phyloP scores from a whole-genome alignment of 1,140 invertebrate genomes.

The Drosophila elegans region DNA sequence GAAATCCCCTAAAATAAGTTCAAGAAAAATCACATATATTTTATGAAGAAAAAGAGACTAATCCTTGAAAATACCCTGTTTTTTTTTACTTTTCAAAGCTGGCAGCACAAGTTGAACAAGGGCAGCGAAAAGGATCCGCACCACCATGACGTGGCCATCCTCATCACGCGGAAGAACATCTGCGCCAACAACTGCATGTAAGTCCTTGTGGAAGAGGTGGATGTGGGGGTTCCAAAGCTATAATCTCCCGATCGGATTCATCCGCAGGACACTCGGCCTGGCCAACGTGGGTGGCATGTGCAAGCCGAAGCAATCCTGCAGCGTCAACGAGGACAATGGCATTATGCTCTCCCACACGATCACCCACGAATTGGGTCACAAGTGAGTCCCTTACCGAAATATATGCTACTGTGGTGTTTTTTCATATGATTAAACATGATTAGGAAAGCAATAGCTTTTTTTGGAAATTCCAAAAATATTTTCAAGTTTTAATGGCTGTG shows the following conservation, averaged over 20 bases:
- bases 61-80: no score
- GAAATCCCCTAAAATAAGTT: no score
- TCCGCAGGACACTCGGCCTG: conserved; percentile 91
- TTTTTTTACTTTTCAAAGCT: conserved; percentile 84
- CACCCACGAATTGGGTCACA: conserved; percentile 96
- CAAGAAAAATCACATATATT: no score
- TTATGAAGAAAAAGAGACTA: no score
- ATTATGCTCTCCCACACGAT: conserved; percentile 96
- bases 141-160: conserved; percentile 96
- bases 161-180: conserved; percentile 95
- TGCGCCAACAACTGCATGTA: conserved; percentile 86
- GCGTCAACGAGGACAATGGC: conserved; percentile 96
- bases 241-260: conserved; percentile 72
- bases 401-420: no score
- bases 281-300: conserved; percentile 97
- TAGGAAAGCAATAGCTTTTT: no score
- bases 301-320: conserved; percentile 93
- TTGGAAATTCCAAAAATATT: no score
- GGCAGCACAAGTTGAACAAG: conserved; percentile 93
- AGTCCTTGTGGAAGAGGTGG: conserved; percentile 24
- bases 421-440: no score
- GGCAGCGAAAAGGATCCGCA: conserved; percentile 91
- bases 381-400: conserved; percentile 87
- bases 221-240: no score
- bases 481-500: no score